phyloP scores from a whole-genome alignment of 2,113 vertebrate genomes.

The Sorex araneus region DNA sequence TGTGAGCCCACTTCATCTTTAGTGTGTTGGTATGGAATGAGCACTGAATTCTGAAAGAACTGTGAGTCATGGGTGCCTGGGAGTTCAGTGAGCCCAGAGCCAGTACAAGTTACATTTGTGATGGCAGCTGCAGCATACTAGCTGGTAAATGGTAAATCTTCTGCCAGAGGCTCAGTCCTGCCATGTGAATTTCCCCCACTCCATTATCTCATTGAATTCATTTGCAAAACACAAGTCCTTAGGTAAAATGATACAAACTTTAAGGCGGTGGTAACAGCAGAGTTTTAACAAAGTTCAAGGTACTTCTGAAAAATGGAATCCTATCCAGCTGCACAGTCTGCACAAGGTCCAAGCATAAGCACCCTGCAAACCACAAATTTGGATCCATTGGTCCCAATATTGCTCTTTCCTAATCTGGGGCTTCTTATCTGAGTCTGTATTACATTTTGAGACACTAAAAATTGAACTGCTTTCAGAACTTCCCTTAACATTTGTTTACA shows the following conservation, averaged over 20 bases:
- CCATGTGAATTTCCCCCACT: background rate
- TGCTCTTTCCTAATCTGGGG: background rate
- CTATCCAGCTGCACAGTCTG: background rate
- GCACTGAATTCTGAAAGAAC: background rate
- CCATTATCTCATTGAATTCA: background rate
- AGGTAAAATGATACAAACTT: background rate
- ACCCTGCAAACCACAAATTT: background rate
- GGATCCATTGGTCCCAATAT: background rate
- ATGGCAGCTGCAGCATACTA: background rate
- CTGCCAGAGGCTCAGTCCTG: rapidly evolving
- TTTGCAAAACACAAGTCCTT: background rate
- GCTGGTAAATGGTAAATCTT: background rate
- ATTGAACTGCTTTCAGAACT: background rate
- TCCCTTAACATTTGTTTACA: background rate
- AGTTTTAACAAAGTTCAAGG: background rate
- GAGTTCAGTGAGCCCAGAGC: background rate
- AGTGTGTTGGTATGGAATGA: background rate
- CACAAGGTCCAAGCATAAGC: no score
- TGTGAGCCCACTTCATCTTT: background rate
- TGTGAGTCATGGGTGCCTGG: rapidly evolving
- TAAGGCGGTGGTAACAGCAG: background rate
- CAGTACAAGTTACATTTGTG: background rate
- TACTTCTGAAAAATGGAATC: background rate
- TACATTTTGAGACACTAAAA: background rate
- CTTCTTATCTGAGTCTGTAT: background rate